Base-by-base conservation (phyloP, 2,888 invertebrate genomes). In the Herminia tarsipennalis region DNA sequence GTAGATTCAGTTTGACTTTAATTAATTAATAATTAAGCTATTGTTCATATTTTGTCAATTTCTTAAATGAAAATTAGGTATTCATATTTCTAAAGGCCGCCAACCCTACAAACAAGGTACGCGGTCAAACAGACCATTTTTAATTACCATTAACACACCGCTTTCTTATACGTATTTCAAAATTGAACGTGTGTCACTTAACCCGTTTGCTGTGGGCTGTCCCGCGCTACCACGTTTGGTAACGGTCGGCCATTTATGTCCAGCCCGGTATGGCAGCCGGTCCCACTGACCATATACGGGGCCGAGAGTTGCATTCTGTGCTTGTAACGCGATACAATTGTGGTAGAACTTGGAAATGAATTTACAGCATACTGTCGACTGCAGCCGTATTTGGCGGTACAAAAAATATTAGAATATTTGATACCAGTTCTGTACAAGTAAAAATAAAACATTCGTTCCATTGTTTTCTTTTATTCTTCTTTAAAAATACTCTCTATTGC, bases 201-300 rank as follows among this genome's bases (percentile, higher is more conserved):
- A 73, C 75, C 77, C 73, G 76, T 69, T 67, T 53, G 70, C 75
- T 67, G 73, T 73, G 54, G 73, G 76, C 70, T 65, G 77, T 70
- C 72, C 65, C 58, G 72, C 64, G 54, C 54, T 42, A 40, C 66
- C 82, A 66, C 76, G 79, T 86, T 86, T 84, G 86, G 87, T 76
- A 76, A 63, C 51, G 40, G 39, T 60, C 65, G 68, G 67, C 76
- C 77, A 71, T 76, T 75, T 74, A 73, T 57, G 70, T 57, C 66
- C 63, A 45, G 45, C 77, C 81, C 47, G 65, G 74, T 79, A 81
- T 66, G 84, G 81, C 61, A 69, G 70, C 70, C 49, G 59, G 67
- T 38, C 60, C 49, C 48, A 38, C 49, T 30, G 32, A 13, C 76
- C 81, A 48, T 78, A 73, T 78, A 81, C 43, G 80, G 81, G 16